Percentiles rank a stretch among this genome's conserved stretches.
Evolutionary conservation across 2,797 vertebrate genomes (phyloP).

Genomic region (Melanotaenia maccullochi): DNA sequence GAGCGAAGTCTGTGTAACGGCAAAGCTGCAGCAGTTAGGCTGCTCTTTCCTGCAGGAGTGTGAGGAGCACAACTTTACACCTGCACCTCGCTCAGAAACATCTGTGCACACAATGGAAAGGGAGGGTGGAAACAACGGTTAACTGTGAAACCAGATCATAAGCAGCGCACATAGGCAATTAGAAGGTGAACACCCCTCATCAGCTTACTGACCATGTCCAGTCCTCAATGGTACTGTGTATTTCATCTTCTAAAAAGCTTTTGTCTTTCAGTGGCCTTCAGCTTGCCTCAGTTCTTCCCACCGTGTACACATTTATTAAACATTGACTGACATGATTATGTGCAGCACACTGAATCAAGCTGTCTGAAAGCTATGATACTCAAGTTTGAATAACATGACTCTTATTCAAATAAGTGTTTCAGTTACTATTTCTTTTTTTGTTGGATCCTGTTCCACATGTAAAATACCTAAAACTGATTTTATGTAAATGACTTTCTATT

Average conservation of each 20-base stretch:
- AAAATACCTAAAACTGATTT: neutral
- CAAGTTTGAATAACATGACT: neutral
- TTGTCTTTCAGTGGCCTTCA: slow-evolving; percentile 37
- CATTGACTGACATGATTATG: slow-evolving; percentile 44
- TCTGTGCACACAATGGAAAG: slow-evolving; percentile 71
- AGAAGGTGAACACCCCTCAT: slow-evolving; percentile 40
- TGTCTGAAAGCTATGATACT: slow-evolving; percentile 8
- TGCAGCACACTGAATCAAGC: slow-evolving; percentile 35
- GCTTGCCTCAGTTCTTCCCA: slow-evolving; percentile 39
- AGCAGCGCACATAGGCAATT: slow-evolving; percentile 43
- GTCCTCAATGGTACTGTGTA: slow-evolving; percentile 16
- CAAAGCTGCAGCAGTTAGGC: slow-evolving; percentile 56
- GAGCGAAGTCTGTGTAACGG: slow-evolving; percentile 18
- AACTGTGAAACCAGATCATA: slow-evolving; percentile 69
- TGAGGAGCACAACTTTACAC: slow-evolving; percentile 64
- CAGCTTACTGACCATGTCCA: slow-evolving; percentile 31
- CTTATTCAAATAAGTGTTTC: slow-evolving; percentile 38
- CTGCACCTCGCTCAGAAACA: slow-evolving; percentile 73
- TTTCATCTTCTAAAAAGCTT: slow-evolving; percentile 39
- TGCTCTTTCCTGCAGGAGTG: slow-evolving; percentile 68
- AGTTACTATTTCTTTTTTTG: neutral
- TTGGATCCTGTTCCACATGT: neutral
- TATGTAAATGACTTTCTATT: neutral
- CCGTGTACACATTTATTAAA: slow-evolving; percentile 42
- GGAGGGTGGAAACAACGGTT: slow-evolving; percentile 50